A percentile compares a stretch with the other conserved stretches of the same genome.
These are phyloP conservation scores for Trachelipus rathkii DNA, from an alignment of 1,140 invertebrate genomes.

Conservation along the genomic window DNA sequence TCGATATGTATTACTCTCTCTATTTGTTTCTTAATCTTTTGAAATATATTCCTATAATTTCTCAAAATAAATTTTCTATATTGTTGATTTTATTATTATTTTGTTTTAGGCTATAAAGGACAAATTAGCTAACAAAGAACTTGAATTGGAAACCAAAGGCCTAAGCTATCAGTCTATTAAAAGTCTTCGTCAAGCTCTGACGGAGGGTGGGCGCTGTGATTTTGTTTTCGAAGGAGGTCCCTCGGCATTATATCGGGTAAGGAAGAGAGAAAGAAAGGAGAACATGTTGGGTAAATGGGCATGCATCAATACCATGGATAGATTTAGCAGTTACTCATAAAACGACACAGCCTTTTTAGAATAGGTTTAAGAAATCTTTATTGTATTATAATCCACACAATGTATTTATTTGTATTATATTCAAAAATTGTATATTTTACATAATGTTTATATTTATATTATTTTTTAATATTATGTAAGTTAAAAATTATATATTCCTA, in stretches of 20 bases:
- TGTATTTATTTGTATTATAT: too few relatives aligned
- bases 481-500: too few relatives aligned
- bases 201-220: conserved; percentile 52
- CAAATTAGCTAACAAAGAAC: conserved; percentile 49
- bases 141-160: conserved; percentile 53
- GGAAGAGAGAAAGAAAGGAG: conserved; percentile 46
- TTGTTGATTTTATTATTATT: too few relatives aligned
- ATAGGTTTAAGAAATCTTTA: too few relatives aligned
- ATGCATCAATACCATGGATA: conserved; percentile 46
- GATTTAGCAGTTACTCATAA: conserved; percentile 24
- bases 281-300: conserved; percentile 47
- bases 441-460: too few relatives aligned
- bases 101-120: conserved; percentile 49
- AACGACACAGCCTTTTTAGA: too few relatives aligned
- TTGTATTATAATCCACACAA: too few relatives aligned
- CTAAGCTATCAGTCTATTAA: conserved; percentile 52
- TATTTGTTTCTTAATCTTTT: not conserved
- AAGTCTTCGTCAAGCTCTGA: conserved; percentile 50
- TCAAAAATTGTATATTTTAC: too few relatives aligned
- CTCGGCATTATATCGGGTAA: conserved; percentile 47
- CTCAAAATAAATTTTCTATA: not conserved
- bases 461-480: too few relatives aligned
- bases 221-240: conserved; percentile 52
- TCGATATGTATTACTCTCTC: too few relatives aligned
- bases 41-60: not conserved